These are phyloP conservation scores for Cricetomys ansorgei DNA, from an alignment of 2,113 vertebrate species.

Conservation along the genomic window DNA sequence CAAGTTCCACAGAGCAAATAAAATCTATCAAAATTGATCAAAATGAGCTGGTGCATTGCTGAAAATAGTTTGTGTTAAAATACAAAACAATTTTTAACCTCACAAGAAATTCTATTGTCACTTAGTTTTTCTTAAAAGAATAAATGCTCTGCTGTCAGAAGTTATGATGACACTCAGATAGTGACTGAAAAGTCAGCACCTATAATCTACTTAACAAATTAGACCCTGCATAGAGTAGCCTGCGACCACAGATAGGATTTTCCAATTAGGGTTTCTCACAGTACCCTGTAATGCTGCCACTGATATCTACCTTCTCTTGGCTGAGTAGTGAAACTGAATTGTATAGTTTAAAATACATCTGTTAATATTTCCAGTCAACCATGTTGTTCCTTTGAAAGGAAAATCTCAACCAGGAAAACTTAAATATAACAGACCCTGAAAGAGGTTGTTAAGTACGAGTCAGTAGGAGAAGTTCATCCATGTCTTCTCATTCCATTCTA, in stretches of 20 bases:
- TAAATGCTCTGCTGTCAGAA: background rate
- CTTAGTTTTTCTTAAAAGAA: background rate
- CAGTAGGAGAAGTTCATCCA: background rate
- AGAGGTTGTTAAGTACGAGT: background rate
- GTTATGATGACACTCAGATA: background rate
- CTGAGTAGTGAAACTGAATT: background rate
- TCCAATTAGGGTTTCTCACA: background rate
- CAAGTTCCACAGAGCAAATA: background rate
- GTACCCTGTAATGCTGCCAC: background rate
- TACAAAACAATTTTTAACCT: background rate
- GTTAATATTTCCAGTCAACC: background rate
- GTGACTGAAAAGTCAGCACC: background rate
- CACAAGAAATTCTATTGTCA: background rate
- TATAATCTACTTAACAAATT: background rate
- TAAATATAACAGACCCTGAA: background rate
- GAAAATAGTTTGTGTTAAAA: background rate
- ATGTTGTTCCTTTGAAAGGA: background rate
- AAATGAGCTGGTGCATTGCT: background rate
- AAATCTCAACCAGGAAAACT: background rate
- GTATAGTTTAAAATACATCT: background rate
- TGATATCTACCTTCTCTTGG: background rate
- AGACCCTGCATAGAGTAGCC: background rate
- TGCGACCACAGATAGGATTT: background rate
- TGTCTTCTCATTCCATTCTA: background rate
- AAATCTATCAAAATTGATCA: background rate